Conservation (phyloP, 1,140 invertebrate species). For the Pygmarrhopalites habei region DNA sequence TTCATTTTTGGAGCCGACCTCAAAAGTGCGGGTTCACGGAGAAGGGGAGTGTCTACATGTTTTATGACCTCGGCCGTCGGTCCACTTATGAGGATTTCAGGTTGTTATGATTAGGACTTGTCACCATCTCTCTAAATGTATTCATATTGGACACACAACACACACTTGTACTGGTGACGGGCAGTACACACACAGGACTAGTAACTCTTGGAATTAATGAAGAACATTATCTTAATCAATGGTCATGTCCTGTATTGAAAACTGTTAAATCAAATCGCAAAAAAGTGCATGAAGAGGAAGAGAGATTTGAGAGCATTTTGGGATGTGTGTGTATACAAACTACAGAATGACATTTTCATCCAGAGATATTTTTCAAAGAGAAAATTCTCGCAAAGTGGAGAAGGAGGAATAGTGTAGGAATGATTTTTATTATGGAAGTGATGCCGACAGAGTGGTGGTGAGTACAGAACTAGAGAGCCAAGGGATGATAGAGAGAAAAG, state of each 20-base stretch:
- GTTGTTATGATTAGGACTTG: slow-evolving; percentile 6
- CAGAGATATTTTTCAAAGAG: not conserved
- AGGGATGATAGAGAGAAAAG: too few relatives aligned
- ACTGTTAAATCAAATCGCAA: not conserved
- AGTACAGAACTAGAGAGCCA: not conserved
- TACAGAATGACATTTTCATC: not conserved
- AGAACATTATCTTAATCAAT: slow-evolving; percentile 7
- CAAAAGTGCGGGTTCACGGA: not conserved
- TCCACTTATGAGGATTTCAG: slow-evolving; percentile 3
- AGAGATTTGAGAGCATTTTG: not conserved
- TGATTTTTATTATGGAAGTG: not conserved
- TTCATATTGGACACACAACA: too few relatives aligned
- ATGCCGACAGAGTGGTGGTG: not conserved
- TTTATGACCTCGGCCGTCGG: not conserved
- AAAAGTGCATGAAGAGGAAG: not conserved
- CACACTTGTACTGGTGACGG: too few relatives aligned
- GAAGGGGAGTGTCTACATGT: not conserved
- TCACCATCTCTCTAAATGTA: not conserved
- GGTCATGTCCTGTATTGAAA: slow-evolving; percentile 4
- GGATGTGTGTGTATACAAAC: not conserved
- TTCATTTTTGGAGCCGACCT: not conserved
- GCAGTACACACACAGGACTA: not conserved
- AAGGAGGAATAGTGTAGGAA: not conserved
- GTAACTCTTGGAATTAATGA: not conserved
- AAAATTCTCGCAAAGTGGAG: not conserved